Conservation (phyloP, 2,888 invertebrate species). For the Harpagoxenus sublaevis region DNA sequence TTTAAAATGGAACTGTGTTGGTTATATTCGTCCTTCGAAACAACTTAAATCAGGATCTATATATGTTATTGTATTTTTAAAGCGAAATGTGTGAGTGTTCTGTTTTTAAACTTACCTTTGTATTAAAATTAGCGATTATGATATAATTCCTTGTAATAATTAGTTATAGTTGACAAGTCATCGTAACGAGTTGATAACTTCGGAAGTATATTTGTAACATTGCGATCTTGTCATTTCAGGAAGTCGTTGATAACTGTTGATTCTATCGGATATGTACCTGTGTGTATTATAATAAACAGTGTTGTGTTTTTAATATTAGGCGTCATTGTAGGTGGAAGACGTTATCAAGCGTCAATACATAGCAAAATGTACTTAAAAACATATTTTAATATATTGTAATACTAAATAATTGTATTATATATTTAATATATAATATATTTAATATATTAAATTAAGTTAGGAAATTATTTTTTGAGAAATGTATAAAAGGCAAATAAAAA, state of each 20-base stretch:
- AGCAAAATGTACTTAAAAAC: not conserved
- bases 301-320: not conserved
- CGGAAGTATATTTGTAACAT: not conserved
- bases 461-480: not conserved
- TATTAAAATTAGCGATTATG: not conserved
- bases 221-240: not conserved
- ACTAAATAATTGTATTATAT: not conserved
- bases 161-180: not conserved
- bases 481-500: not conserved
- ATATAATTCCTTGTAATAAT: not conserved
- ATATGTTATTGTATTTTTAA: not conserved
- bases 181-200: not conserved
- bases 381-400: not conserved
- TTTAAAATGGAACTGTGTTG: not conserved
- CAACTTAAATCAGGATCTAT: not conserved
- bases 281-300: not conserved
- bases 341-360: not conserved
- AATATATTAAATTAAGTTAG: conserved; percentile 1
- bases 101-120: not conserved
- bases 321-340: not conserved
- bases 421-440: not conserved
- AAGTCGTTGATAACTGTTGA: not conserved
- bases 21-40: not conserved
- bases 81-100: not conserved
- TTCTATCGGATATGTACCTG: not conserved